Evolutionary conservation across 2,113 vertebrate genomes (phyloP).

Genomic region (Carassius carassius): DNA sequence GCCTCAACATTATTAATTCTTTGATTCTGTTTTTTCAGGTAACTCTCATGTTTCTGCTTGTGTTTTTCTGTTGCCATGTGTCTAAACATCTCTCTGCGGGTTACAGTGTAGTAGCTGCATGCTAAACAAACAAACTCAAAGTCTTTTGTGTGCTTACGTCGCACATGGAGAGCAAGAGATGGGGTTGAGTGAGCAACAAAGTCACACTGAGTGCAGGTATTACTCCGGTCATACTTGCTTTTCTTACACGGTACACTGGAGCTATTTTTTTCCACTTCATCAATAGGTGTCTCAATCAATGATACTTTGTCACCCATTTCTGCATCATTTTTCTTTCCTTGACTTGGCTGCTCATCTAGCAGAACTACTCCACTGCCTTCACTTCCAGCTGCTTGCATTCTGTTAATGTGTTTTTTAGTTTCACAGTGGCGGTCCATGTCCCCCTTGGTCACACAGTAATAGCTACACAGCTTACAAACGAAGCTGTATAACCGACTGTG

Average conservation of each 20-base stretch:
- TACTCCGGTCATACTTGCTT: slow-evolving; percentile 59
- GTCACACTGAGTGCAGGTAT: slow-evolving; percentile 81
- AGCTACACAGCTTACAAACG: slow-evolving; percentile 91
- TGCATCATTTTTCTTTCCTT: slow-evolving; percentile 22
- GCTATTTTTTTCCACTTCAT: slow-evolving; percentile 52
- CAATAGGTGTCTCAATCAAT: slow-evolving; percentile 43
- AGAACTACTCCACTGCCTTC: slow-evolving; percentile 33
- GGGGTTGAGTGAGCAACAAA: slow-evolving; percentile 85
- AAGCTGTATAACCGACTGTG: slow-evolving; percentile 96
- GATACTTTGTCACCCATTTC: slow-evolving; percentile 56
- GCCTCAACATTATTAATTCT: slow-evolving; percentile 32
- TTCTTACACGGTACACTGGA: slow-evolving; percentile 60
- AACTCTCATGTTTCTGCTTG: slow-evolving; percentile 84
- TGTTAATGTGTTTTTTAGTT: slow-evolving; percentile 91
- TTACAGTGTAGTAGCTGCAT: slow-evolving; percentile 93
- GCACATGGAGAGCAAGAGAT: slow-evolving; percentile 88
- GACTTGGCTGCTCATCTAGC: slow-evolving; percentile 45
- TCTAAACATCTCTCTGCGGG: slow-evolving; percentile 88
- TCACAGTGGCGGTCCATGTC: slow-evolving; percentile 98
- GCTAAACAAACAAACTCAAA: slow-evolving; percentile 95
- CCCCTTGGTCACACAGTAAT: slow-evolving; percentile 97
- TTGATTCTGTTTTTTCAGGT: slow-evolving; percentile 60
- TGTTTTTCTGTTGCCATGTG: slow-evolving; percentile 93
- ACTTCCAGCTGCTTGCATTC: slow-evolving; percentile 76
- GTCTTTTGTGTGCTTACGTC: slow-evolving; percentile 90